Conservation (phyloP, 1,140 invertebrate genomes). For the Zaprionus ornatus region DNA sequence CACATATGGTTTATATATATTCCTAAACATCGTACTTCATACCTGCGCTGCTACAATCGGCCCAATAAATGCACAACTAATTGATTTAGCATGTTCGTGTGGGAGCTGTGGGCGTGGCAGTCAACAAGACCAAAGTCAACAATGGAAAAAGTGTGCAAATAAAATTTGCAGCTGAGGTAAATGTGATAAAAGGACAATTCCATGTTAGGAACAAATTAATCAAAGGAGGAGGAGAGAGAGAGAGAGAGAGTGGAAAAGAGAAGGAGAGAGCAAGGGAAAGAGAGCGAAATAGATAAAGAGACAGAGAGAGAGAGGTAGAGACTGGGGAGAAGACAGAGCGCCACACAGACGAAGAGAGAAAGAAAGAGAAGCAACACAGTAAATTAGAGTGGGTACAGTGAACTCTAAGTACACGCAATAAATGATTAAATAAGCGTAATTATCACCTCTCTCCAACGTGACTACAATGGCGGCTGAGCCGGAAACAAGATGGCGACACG, state of each 20-base stretch:
- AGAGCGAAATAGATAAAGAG: too few relatives aligned
- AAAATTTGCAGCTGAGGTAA: conserved; percentile 36
- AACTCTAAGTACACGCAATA: conserved; percentile 68
- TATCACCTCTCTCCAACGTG: conserved; percentile 60
- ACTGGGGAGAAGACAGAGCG: too few relatives aligned
- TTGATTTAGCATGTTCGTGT: conserved; percentile 59
- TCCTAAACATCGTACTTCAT: too few relatives aligned
- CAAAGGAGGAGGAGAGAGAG: conserved; percentile 32
- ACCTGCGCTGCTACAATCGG: too few relatives aligned
- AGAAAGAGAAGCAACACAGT: not conserved
- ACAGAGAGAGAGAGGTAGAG: too few relatives aligned
- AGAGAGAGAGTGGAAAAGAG: conserved; percentile 18
- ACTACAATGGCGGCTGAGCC: conserved; percentile 29
- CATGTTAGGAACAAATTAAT: conserved; percentile 74
- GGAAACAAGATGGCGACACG: conserved; percentile 41
- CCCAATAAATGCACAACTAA: conserved; percentile 55
- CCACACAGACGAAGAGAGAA: not conserved
- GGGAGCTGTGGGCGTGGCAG: conserved; percentile 12
- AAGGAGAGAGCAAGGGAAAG: not conserved
- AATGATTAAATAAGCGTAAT: conserved; percentile 82
- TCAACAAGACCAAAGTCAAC: conserved; percentile 32
- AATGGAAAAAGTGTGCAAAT: conserved; percentile 38
- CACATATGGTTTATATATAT: not conserved
- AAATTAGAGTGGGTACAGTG: conserved; percentile 12
- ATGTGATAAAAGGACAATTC: conserved; percentile 75